A percentile compares a stretch with the other conserved stretches of the same genome.
These are phyloP conservation scores for Eurystomus glaucurus DNA, from an alignment of 2,797 vertebrate genomes.

Conservation along the genomic window DNA sequence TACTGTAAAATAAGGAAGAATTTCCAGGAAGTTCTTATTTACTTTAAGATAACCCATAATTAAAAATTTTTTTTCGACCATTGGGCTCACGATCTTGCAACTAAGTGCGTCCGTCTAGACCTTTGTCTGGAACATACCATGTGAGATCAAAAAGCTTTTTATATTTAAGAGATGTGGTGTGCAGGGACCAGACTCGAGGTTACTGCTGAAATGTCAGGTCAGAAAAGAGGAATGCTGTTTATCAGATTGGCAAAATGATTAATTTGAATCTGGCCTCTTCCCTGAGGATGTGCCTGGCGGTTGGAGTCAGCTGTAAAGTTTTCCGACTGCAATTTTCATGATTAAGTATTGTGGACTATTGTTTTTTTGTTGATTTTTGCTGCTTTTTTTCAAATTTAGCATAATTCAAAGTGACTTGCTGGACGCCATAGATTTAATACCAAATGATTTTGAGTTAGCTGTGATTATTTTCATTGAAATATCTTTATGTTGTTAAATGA, in stretches of 20 bases:
- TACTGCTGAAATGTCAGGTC: not conserved
- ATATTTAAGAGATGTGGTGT: rapidly evolving
- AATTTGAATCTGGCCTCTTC: not conserved
- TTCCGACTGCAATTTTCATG: not conserved
- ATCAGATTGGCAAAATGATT: not conserved
- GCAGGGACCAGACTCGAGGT: rapidly evolving
- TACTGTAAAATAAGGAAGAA: not conserved
- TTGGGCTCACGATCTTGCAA: not conserved
- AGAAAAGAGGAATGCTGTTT: not conserved
- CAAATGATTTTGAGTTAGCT: not conserved
- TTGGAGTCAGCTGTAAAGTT: not conserved
- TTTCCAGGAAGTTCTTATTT: not conserved
- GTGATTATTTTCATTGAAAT: not conserved
- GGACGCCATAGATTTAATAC: rapidly evolving
- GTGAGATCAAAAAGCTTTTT: not conserved
- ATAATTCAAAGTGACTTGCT: not conserved
- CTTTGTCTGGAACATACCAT: rapidly evolving
- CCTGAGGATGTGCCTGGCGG: not conserved
- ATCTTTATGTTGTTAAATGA: not conserved
- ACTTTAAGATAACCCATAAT: not conserved
- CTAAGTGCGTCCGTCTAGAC: not conserved
- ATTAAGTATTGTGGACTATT: not conserved
- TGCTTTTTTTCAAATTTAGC: not conserved
- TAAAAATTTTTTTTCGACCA: rapidly evolving
- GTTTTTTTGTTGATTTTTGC: not conserved